Base-by-base conservation (phyloP, 2,888 invertebrate species). In the Notodonta dromedarius region DNA sequence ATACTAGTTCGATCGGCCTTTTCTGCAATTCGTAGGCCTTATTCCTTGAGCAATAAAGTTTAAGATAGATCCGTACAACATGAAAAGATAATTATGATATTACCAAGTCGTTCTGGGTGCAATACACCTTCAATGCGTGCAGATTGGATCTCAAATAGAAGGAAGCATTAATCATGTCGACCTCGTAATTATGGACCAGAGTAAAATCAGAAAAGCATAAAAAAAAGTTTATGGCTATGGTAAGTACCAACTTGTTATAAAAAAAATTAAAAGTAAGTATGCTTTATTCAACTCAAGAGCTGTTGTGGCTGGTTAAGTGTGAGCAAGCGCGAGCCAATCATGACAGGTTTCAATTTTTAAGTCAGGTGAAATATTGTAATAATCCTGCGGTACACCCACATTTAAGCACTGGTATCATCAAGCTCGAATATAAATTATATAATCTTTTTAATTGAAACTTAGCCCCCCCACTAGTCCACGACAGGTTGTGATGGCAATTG, bases 31-130 rank as follows among this genome's bases (percentile, higher is more conserved):
- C 56, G 61, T 58, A 56, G 62, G 58, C 69, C 72, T 70, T 82
- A 81, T 75, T 63, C 0, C 13, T 4, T 9, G 14, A 0, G 0
- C 0, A 0, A 59, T 79, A 88, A 72, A 76, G 82, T 75, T 59
- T 51, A 69, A 72, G 84, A 74, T 86, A 7, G 65, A 50, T 62
- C 68, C 63, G 52, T 59, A 70, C 50, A 35, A 58, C n/a, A 8
- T 11, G 46, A 56, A 35, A 35, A 5, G 7, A 6, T 61, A 56
- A 56, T 65, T 65, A 57, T 64, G 65, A 71, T 72, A 75, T 69
- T 65, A 79, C 73, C 74, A 82, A 85, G 77, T 84, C 84, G 77
- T 79, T 76, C 74, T 78, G 77, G 76, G 83, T 85, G 85, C 88
- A 85, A 85, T 84, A 83, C 79, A 83, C 69, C 76, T 79, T 82